A percentile compares a stretch with the other conserved stretches of the same genome.
Conservation (phyloP, 2,113 vertebrate genomes). For the Leucopternis melanops region DNA sequence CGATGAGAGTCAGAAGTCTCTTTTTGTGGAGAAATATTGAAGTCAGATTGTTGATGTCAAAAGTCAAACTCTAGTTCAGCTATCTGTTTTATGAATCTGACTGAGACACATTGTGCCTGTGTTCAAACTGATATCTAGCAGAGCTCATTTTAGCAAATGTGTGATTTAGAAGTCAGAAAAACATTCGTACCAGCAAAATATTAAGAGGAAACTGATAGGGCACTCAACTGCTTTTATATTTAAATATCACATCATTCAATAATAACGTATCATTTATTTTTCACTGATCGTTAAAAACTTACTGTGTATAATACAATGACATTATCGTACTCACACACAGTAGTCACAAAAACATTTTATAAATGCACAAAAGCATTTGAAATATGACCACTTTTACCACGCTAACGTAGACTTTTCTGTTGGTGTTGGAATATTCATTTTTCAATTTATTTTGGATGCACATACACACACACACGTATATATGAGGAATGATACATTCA, state of each 20-base stretch:
- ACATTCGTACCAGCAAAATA: constrained; percentile 73
- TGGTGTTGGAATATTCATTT: not conserved
- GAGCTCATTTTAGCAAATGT: constrained; percentile 80
- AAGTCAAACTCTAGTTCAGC: constrained; percentile 80
- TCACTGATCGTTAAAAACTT: constrained; percentile 42
- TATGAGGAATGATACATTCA: not conserved
- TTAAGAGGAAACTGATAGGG: constrained; percentile 75
- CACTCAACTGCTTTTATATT: constrained; percentile 71
- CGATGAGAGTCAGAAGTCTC: constrained; percentile 73
- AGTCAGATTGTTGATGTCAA: constrained; percentile 84
- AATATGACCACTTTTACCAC: not conserved
- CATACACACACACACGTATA: not conserved
- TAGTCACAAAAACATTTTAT: not conserved
- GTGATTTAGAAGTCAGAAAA: constrained; percentile 79
- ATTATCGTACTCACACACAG: not conserved
- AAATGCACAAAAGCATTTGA: not conserved
- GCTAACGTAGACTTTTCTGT: not conserved
- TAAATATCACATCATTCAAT: constrained; percentile 69
- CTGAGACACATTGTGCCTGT: constrained; percentile 79
- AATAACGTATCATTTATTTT: constrained; percentile 66
- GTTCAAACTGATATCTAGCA: constrained; percentile 78
- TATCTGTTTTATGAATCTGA: constrained; percentile 81
- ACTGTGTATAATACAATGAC: constrained; percentile 25
- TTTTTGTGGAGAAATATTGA: constrained; percentile 78
- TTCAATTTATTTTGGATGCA: not conserved